Percentiles rank a stretch among this genome's conserved stretches.
These are phyloP conservation scores for Torymus auratus DNA, from an alignment of 2,888 invertebrate species.

Conservation along the genomic window DNA sequence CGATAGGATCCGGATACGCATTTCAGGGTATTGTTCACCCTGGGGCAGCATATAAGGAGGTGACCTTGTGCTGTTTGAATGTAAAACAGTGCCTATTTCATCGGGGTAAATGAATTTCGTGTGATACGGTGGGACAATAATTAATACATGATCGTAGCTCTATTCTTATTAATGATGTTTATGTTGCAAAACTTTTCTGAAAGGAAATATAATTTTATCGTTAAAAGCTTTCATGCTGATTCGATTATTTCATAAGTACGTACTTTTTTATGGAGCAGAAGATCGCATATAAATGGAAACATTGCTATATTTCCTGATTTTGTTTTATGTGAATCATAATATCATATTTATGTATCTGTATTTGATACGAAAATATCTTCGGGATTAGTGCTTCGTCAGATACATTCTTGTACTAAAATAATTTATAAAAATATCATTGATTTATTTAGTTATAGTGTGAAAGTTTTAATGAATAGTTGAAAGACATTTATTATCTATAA, in stretches of 20 bases:
- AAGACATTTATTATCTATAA: background rate
- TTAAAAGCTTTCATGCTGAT: too few species aligned
- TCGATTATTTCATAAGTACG: background rate
- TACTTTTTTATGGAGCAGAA: background rate
- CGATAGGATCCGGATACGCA: background rate
- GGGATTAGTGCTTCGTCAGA: too few species aligned
- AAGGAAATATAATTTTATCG: too few species aligned
- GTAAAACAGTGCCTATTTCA: background rate
- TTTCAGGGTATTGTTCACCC: slow-evolving; percentile 9
- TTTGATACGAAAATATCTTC: too few species aligned
- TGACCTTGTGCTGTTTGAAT: background rate
- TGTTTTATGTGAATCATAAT: slow-evolving; percentile 1
- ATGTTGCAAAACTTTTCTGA: slow-evolving; percentile 16
- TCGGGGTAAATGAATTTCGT: too few species aligned
- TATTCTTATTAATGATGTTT: slow-evolving; percentile 13
- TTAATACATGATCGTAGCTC: slow-evolving; percentile 18
- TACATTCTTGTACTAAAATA: too few species aligned
- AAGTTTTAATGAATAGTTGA: background rate
- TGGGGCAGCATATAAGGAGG: slow-evolving; percentile 25
- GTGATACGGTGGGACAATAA: too few species aligned
- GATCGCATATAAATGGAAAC: background rate
- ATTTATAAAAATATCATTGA: too few species aligned
- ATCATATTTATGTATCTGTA: slow-evolving; percentile 22
- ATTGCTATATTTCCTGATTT: background rate
- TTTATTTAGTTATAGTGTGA: too few species aligned